phyloP scores from a whole-genome alignment of 2,113 vertebrate genomes.

The Entosphenus tridentatus region DNA sequence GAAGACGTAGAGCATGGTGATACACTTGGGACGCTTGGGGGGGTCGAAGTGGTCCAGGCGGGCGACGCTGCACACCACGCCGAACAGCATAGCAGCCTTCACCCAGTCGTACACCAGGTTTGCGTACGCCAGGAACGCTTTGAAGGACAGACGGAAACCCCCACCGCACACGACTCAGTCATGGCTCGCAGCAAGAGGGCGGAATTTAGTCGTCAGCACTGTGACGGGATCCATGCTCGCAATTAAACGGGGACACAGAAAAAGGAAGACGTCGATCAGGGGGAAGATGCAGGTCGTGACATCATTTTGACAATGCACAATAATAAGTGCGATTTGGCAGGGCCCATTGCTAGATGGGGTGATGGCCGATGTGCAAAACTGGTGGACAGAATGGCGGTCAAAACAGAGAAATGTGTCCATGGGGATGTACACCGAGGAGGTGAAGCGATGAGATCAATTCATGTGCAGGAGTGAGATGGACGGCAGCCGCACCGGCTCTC shows the following conservation, averaged over 20 bases:
- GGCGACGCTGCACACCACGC: conserved; percentile 52
- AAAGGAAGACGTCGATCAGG: too few relatives aligned
- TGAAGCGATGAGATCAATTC: too few relatives aligned
- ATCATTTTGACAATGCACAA: too few relatives aligned
- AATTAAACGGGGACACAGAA: not conserved
- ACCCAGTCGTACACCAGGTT: conserved; percentile 91
- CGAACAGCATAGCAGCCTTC: conserved; percentile 75
- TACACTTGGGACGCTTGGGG: conserved; percentile 67
- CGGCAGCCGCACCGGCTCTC: too few relatives aligned
- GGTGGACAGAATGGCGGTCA: too few relatives aligned
- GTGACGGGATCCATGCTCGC: not conserved
- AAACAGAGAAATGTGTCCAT: too few relatives aligned
- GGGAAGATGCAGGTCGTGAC: too few relatives aligned
- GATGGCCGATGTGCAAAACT: too few relatives aligned
- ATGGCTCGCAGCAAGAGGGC: not conserved
- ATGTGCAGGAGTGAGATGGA: too few relatives aligned
- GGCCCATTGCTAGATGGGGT: too few relatives aligned
- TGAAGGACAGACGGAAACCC: not conserved
- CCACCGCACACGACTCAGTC: not conserved
- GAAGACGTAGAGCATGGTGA: conserved; percentile 75
- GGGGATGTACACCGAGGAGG: too few relatives aligned
- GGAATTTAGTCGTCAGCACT: not conserved
- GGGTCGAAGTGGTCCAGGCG: conserved; percentile 70
- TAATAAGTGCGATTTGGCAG: too few relatives aligned
- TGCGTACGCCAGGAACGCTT: conserved; percentile 66